Evolutionary conservation across 2,888 invertebrate species (phyloP), one percentile per base, ranked within the genome.

Genomic region (Agrypnus murinus): DNA sequence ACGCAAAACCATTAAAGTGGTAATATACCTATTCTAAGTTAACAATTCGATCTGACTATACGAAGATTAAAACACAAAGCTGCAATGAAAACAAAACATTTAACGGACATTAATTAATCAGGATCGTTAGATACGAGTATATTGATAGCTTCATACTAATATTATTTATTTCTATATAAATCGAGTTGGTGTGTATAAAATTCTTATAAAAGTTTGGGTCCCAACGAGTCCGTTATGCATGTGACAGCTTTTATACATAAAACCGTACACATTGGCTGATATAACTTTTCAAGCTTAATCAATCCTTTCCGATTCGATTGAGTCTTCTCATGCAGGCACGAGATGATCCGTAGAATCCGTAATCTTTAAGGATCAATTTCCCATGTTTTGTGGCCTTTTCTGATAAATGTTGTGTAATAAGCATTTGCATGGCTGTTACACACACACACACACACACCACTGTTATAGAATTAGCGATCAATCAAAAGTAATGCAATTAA

Each of bases 231-330:
- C 31, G 14, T 6, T 32, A 53, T 53, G 34, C 53, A 53, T 34
- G 19, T 38, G 57, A 38, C 57, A 38, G 57, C 36, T 57, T 53
- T 57, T 57, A 38, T 38, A n/a, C n/a, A 57, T 38, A 57, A 57
- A 36, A 55, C 34, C 55, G 34, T 32, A 19, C 57, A 57, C 57
- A 40, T 14, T 57, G 53, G 3, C 32, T 53, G 53, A 32, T 53
- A 40, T 57, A 40, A 15, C 59, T 14, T 59, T 59, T 25, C 40
- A 59, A 15, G 45, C 59, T 45, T 59, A 59, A 59, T 59, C 59
- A 45, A 59, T 59, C 31, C 45, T 45, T 59, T 59, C 59, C 59
- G 45, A 59, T 59, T 59, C 34, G 45, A 59, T 57, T 57, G 57
- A 38, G 57, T 57, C 38, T 57, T 57, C 57, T 57, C 38, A 17